Base-by-base conservation (phyloP, 2,888 invertebrate species). In the Octodonta nipae region DNA sequence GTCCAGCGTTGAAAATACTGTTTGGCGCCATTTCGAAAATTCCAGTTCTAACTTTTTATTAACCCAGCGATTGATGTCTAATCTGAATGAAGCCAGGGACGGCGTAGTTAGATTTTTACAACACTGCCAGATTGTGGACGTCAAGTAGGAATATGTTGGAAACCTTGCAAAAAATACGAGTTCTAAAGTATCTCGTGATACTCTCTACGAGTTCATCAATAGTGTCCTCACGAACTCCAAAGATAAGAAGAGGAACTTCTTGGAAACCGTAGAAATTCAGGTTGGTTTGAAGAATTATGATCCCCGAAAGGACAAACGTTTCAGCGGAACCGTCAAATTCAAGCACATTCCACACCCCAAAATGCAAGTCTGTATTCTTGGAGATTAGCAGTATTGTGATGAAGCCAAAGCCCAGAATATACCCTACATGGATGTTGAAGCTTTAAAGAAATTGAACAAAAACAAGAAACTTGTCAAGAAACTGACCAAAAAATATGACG, bases 281-380 rank as follows among this genome's bases (percentile, higher is more conserved):
- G 92, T 99, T 55, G 93, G 93, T 58, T 70, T 99, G 70, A 99
- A 99, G 81, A 99, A 99, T 68, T 99, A 99, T 75, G 98, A 99
- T 71, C 96, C 98, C 47, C 95, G 95, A 66, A 98, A 98, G 85
- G 98, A 99, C 73, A 99, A 99, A 73, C 96, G 98, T 91, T 99
- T 99, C 83, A 89, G 91, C 57, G 98, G 98, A 72, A 96, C 98
- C 63, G 93, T 99, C 73, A 96, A 93, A 67, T 73, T 99, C 60
- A 93, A 93, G 75, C 82, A 95, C 70, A 88, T 98, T 55, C 98
- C 98, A 14, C 76, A 93, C 34, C 96, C 96, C 34, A 93, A 92
- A 67, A 92, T 98, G 89, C 91, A 89, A 66, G 93, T 99, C 10
- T 99, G 98, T 61, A 71, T 99, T 37, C 75, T 99, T 49, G 98